Percentiles rank a stretch among this genome's conserved stretches.
Evolutionary conservation across 1,140 invertebrate species (phyloP).

Genomic region (Meloidogyne exigua): DNA sequence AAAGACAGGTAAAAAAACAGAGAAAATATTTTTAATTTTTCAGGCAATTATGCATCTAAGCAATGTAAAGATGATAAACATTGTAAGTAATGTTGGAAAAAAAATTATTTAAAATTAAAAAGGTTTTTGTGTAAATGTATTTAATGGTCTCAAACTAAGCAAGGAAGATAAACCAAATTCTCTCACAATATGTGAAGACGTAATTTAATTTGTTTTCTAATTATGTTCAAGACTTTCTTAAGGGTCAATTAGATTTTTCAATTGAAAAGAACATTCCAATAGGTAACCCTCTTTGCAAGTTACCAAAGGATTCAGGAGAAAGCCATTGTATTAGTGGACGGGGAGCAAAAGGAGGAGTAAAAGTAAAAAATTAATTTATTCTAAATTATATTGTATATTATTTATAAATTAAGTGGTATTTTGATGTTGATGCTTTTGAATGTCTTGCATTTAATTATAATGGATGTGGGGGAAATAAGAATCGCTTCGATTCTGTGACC

Average conservation of each 20-base stretch:
- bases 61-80: constrained; percentile 28
- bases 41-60: constrained; percentile 24
- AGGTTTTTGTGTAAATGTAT: constrained; percentile 16
- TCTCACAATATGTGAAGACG: constrained; percentile 3
- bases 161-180: constrained; percentile 11
- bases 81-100: constrained; percentile 5
- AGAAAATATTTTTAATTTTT: not conserved
- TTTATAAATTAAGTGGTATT: constrained; percentile 32
- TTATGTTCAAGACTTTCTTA: not conserved
- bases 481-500: constrained; percentile 27
- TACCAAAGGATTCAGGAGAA: constrained; percentile 19
- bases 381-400: not conserved
- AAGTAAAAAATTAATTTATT: not conserved
- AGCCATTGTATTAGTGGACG: not conserved
- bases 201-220: not conserved
- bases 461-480: constrained; percentile 43
- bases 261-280: constrained; percentile 14
- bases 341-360: not conserved
- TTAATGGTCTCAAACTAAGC: constrained; percentile 6
- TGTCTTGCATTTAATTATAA: constrained; percentile 41
- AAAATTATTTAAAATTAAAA: not conserved
- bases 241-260: constrained; percentile 17
- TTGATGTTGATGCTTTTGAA: constrained; percentile 35
- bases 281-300: constrained; percentile 22
- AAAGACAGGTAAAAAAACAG: constrained; percentile 18